Conservation (phyloP, 2,797 vertebrate genomes). For the Microctenopoma steveboyesi region DNA sequence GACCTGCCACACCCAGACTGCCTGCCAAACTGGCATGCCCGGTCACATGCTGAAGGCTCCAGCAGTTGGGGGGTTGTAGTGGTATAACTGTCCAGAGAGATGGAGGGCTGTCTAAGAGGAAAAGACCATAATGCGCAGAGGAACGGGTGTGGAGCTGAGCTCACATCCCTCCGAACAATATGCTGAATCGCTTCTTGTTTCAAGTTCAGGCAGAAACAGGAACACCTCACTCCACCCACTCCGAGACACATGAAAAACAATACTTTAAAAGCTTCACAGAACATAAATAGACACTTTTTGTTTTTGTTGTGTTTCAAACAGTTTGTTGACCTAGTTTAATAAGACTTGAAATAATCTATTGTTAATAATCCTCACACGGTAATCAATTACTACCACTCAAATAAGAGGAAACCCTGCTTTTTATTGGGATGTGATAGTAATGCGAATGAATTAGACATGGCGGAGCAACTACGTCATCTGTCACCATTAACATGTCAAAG, state of each 20-base stretch:
- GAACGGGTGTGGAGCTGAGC: conserved; percentile 62
- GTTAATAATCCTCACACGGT: no score
- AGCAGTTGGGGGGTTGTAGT: not conserved
- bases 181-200: conserved; percentile 19
- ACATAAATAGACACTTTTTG: not conserved
- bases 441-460: not conserved
- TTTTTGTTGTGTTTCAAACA: not conserved
- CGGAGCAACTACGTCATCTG: no score
- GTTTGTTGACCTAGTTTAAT: no score
- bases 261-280: not conserved
- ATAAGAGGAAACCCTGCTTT: no score
- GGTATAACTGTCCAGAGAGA: conserved; percentile 10
- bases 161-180: conserved; percentile 62
- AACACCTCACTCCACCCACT: conserved; percentile 31
- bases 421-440: no score
- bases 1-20: conserved; percentile 10
- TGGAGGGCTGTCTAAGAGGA: conserved; percentile 48
- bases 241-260: conserved; percentile 11
- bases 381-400: no score
- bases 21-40: conserved; percentile 6
- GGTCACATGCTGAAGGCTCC: conserved; percentile 33
- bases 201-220: conserved; percentile 16
- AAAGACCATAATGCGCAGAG: conserved; percentile 54
- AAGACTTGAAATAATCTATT: no score
- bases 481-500: no score